Base-by-base conservation (phyloP, 2,888 invertebrate genomes). In the Cosmia pyralina region DNA sequence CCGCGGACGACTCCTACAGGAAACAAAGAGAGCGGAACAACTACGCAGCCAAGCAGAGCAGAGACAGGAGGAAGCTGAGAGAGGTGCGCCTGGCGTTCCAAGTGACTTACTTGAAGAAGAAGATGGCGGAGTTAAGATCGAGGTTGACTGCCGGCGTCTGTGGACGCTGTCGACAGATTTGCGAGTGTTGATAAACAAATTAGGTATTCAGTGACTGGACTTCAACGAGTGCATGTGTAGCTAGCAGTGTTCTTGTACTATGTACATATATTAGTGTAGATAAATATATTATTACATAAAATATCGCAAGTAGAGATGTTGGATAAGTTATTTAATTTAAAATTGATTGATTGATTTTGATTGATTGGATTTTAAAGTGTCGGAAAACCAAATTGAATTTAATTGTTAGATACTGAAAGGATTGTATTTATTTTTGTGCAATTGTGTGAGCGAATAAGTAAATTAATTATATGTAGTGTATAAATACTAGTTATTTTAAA, bases 81-180 rank as follows among this genome's bases (percentile, higher is more conserved):
- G 99, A 99, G 92, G 98, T 99, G 84, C 98, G 99, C 87, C 97
- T 99, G 67, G 98, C 99, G 0, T 98, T 99, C 57, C 96, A 98
- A 74, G 98, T 98, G 0, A 98, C 98, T 0, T 98, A 97, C 87
- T 96, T 99, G 34, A 98, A 99, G 92, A 98, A 98, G 86, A 98
- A 99, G 93, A 98, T 98, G 92, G 96, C 98, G n/a, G 97, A 98
- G 90, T 93, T 99, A 38, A 96, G 97, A 70, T 97, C 97, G 69
- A 97, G 98, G 89, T 93, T 98, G 13, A 97, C 97, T 0, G 95
- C 97, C 0, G 94, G 90, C 6, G 82, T 89, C 5, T 92, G 92
- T 71, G 85, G 84, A 0, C 88, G 89, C 7, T 92, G 92, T 76
- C 85, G 85, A 38, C 89, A 87, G 64, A 74, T 83, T 5, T 88